phyloP scores from a whole-genome alignment of 2,113 vertebrate species.

The Sebastes schlegelii region DNA sequence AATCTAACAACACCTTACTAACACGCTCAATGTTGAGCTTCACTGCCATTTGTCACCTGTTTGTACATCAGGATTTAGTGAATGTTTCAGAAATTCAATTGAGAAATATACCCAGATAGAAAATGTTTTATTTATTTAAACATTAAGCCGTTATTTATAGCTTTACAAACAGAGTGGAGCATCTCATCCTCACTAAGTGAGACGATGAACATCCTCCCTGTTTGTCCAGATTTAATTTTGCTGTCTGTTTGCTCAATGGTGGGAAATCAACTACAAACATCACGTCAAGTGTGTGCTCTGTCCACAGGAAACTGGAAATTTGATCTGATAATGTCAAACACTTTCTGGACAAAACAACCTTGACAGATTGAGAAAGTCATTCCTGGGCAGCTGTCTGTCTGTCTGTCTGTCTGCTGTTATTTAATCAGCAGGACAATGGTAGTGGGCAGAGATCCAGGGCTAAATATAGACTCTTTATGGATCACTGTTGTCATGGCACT shows the following conservation, averaged over 20 bases:
- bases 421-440: slow-evolving; percentile 66
- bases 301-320: neutral
- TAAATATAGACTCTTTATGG: slow-evolving; percentile 60
- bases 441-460: slow-evolving; percentile 55
- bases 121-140: slow-evolving; percentile 14
- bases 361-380: slow-evolving; percentile 39
- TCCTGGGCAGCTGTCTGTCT: slow-evolving; percentile 40
- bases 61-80: neutral
- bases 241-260: slow-evolving; percentile 13
- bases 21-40: neutral
- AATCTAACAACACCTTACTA: neutral
- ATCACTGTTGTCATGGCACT: slow-evolving; percentile 52
- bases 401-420: slow-evolving; percentile 32
- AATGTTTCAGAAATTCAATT: slow-evolving; percentile 32
- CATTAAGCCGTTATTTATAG: slow-evolving; percentile 38
- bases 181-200: slow-evolving; percentile 1
- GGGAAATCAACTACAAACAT: slow-evolving; percentile 6
- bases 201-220: slow-evolving; percentile 20
- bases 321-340: slow-evolving; percentile 5
- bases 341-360: slow-evolving; percentile 46
- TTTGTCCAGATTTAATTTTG: slow-evolving; percentile 29
- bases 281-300: neutral
- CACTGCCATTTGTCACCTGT: neutral
- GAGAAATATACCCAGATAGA: slow-evolving; percentile 2
- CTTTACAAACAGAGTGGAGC: slow-evolving; percentile 2